These are phyloP conservation scores for Xestobium rufovillosum DNA, from an alignment of 2,888 invertebrate genomes.

Conservation along the genomic window DNA sequence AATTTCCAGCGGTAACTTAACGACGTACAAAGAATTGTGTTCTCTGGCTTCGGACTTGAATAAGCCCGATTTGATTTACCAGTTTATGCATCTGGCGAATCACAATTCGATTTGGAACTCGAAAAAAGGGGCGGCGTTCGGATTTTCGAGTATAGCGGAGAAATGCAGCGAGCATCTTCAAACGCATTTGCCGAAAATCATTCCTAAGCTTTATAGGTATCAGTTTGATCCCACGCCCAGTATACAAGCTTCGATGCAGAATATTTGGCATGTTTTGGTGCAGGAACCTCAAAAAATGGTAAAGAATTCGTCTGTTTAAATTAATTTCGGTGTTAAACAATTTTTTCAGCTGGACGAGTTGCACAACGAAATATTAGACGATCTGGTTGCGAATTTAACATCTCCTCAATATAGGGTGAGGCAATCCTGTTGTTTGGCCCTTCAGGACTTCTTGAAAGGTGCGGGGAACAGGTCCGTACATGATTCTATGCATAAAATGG, in stretches of 20 bases:
- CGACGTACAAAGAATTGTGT: conserved; percentile 92
- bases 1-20: conserved; percentile 64
- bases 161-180: conserved; percentile 78
- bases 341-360: conserved; percentile 65
- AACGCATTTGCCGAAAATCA: conserved; percentile 74
- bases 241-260: conserved; percentile 87
- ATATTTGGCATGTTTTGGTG: conserved; percentile 89
- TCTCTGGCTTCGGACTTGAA: conserved; percentile 89
- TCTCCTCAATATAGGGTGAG: conserved; percentile 82
- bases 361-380: conserved; percentile 71
- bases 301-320: no score
- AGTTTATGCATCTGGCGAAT: conserved; percentile 93
- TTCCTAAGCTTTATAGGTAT: conserved; percentile 83
- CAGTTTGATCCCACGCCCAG: conserved; percentile 90
- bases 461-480: conserved; percentile 40
- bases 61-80: conserved; percentile 90
- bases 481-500: conserved; percentile 41
- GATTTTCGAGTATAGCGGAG: conserved; percentile 78
- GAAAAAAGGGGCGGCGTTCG: conserved; percentile 90
- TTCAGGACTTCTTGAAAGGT: conserved; percentile 74
- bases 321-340: no score
- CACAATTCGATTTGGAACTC: conserved; percentile 94
- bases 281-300: conserved; percentile 78
- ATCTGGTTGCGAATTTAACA: conserved; percentile 74
- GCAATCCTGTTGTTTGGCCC: conserved; percentile 83